A percentile compares a stretch with the other conserved stretches of the same genome.
phyloP scores from a whole-genome alignment of 1,140 invertebrate genomes.

The Drosophila teissieri region DNA sequence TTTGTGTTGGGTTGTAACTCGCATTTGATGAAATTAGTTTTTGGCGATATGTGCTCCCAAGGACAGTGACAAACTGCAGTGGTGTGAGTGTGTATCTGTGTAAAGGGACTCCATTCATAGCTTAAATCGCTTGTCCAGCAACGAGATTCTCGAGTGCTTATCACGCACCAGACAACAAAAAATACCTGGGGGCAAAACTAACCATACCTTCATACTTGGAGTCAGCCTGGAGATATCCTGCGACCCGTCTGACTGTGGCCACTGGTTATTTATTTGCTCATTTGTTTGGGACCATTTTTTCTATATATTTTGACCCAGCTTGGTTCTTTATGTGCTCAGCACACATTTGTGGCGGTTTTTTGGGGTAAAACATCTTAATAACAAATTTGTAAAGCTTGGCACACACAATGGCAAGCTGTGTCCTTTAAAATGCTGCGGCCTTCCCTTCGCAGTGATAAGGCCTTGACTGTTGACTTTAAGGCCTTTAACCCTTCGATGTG shows the following conservation, averaged over 20 bases:
- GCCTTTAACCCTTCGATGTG: slow-evolving; percentile 53
- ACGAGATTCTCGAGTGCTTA: slow-evolving; percentile 33
- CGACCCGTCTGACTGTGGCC: slow-evolving; percentile 18
- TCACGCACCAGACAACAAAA: slow-evolving; percentile 44
- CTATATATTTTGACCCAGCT: neutral
- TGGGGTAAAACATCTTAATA: slow-evolving; percentile 68
- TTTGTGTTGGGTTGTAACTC: slow-evolving; percentile 49
- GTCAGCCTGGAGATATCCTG: slow-evolving; percentile 2
- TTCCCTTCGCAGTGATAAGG: slow-evolving; percentile 27
- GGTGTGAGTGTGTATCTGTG: slow-evolving; percentile 1
- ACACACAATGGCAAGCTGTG: slow-evolving; percentile 18
- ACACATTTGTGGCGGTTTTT: slow-evolving; percentile 29
- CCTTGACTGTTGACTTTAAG: slow-evolving; percentile 60
- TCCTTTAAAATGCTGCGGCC: slow-evolving; percentile 26
- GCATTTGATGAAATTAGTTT: slow-evolving; percentile 69
- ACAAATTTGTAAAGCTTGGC: slow-evolving; percentile 67
- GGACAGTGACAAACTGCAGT: slow-evolving; percentile 26
- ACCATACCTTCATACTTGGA: neutral
- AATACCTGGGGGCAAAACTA: slow-evolving; percentile 14
- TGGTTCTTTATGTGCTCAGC: neutral
- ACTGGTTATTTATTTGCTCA: slow-evolving; percentile 70
- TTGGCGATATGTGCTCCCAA: slow-evolving; percentile 35
- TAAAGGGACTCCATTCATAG: slow-evolving; percentile 15
- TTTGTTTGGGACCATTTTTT: slow-evolving; percentile 67
- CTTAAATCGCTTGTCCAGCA: slow-evolving; percentile 40